These are phyloP conservation scores for Oryzias dopingdopingensis DNA, from an alignment of 2,797 vertebrate genomes.

Conservation along the genomic window DNA sequence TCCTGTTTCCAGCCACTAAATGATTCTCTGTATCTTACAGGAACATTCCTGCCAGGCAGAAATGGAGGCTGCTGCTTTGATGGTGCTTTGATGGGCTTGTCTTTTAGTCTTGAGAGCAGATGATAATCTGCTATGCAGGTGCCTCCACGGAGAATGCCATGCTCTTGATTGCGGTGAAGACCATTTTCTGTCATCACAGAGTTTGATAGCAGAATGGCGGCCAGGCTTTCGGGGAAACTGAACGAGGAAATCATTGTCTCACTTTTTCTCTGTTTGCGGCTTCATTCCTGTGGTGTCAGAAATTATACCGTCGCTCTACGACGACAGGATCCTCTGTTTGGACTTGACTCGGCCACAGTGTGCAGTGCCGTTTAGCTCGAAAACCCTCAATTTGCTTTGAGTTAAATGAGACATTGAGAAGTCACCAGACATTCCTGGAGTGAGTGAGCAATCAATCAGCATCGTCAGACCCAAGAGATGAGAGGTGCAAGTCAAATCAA, in stretches of 20 bases:
- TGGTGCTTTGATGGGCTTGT: slow-evolving; percentile 49
- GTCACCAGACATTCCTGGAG: slow-evolving; percentile 68
- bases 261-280: slow-evolving; percentile 40
- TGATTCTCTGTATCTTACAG: slow-evolving; percentile 46
- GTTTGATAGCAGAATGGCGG: slow-evolving; percentile 38
- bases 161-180: slow-evolving; percentile 42
- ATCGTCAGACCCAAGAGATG: slow-evolving; percentile 30
- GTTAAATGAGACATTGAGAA: slow-evolving; percentile 71
- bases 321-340: slow-evolving; percentile 60
- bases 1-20: slow-evolving; percentile 52
- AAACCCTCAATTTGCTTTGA: slow-evolving; percentile 72
- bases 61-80: slow-evolving; percentile 56
- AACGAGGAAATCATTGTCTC: slow-evolving; percentile 48
- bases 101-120: slow-evolving; percentile 52
- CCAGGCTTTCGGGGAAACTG: slow-evolving; percentile 24
- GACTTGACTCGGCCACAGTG: slow-evolving; percentile 62
- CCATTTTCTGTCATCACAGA: slow-evolving; percentile 22
- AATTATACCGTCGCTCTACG: slow-evolving; percentile 68
- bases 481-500: slow-evolving; percentile 29
- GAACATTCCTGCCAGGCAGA: slow-evolving; percentile 52
- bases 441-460: slow-evolving; percentile 49
- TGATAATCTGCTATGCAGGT: slow-evolving; percentile 59
- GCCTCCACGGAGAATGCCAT: slow-evolving; percentile 35
- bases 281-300: slow-evolving; percentile 77
- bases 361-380: slow-evolving; percentile 54